These are phyloP conservation scores for Drosophila demipolita DNA, from an alignment of 2,888 invertebrate species.

Conservation along the genomic window DNA sequence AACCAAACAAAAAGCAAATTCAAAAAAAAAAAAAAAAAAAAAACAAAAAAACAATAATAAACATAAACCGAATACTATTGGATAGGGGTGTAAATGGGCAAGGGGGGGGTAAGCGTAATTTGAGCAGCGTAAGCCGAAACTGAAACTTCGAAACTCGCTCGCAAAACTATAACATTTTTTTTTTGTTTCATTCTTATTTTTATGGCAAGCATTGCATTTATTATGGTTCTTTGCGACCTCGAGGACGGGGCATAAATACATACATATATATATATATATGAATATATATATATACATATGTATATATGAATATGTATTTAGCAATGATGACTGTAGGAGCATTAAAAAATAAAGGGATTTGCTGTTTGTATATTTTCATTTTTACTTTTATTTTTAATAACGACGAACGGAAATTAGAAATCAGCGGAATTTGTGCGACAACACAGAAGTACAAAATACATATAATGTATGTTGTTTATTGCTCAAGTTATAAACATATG, in stretches of 20 bases:
- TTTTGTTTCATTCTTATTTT: constrained; percentile 57
- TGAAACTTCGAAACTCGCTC: constrained; percentile 51
- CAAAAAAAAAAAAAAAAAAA: neutral
- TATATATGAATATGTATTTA: constrained; percentile 1
- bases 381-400: constrained; percentile 54
- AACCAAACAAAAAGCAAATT: constrained; percentile 49
- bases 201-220: constrained; percentile 75
- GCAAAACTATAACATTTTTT: constrained; percentile 70
- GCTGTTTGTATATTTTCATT: constrained; percentile 28
- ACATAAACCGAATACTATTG: constrained; percentile 53
- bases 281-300: neutral
- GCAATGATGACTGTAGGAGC: constrained; percentile 34
- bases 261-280: neutral
- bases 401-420: constrained; percentile 75
- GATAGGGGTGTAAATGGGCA: neutral
- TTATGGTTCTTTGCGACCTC: constrained; percentile 59
- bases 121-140: constrained; percentile 72
- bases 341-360: constrained; percentile 67
- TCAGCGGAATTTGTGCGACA: constrained; percentile 72
- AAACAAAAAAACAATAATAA: constrained; percentile 56
- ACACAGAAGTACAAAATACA: constrained; percentile 42
- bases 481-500: constrained; percentile 7
- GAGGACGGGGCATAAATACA: constrained; percentile 18
- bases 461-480: constrained; percentile 49
- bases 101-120: constrained; percentile 51